phyloP scores from a whole-genome alignment of 2,888 invertebrate genomes.

The Sphaerophoria taeniata region DNA sequence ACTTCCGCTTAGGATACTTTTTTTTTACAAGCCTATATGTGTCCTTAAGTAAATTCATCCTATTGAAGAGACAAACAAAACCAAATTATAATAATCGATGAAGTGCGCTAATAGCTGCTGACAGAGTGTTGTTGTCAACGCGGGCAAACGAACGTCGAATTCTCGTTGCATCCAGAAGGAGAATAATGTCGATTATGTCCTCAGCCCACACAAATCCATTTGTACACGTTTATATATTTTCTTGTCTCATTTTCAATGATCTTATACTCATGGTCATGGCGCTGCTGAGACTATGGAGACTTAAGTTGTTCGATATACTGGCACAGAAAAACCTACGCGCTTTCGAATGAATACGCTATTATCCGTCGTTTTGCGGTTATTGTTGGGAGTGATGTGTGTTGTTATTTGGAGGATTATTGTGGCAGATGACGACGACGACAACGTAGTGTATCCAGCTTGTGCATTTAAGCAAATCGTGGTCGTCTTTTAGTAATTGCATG shows the following conservation, averaged over 20 bases:
- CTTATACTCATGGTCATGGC: slow-evolving; percentile 55
- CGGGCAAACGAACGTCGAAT: slow-evolving; percentile 41
- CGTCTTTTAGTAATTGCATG: slow-evolving; percentile 55
- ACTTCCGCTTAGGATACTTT: too few species aligned
- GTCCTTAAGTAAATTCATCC: too few species aligned
- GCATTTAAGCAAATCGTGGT: slow-evolving; percentile 50
- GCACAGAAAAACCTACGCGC: slow-evolving; percentile 60
- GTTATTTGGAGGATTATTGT: slow-evolving; percentile 57
- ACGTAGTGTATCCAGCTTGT: slow-evolving; percentile 58
- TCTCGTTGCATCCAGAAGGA: slow-evolving; percentile 45
- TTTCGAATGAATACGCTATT: slow-evolving; percentile 62
- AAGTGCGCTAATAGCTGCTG: slow-evolving; percentile 73
- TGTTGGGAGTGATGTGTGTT: slow-evolving; percentile 42
- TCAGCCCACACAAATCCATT: slow-evolving; percentile 73
- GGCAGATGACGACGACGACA: slow-evolving; percentile 53
- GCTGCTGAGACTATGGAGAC: slow-evolving; percentile 1
- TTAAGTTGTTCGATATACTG: slow-evolving; percentile 7
- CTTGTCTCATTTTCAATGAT: slow-evolving; percentile 61
- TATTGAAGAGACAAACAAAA: slow-evolving; percentile 1
- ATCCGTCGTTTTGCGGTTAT: slow-evolving; percentile 49
- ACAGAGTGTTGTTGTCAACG: slow-evolving; percentile 70
- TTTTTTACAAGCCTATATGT: too few species aligned
- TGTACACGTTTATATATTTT: slow-evolving; percentile 69
- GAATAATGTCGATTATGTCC: slow-evolving; percentile 72
- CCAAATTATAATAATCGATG: slow-evolving; percentile 72